Evolutionary conservation across 2,113 vertebrate genomes (phyloP).

Genomic region (Potamarius usumacintae): DNA sequence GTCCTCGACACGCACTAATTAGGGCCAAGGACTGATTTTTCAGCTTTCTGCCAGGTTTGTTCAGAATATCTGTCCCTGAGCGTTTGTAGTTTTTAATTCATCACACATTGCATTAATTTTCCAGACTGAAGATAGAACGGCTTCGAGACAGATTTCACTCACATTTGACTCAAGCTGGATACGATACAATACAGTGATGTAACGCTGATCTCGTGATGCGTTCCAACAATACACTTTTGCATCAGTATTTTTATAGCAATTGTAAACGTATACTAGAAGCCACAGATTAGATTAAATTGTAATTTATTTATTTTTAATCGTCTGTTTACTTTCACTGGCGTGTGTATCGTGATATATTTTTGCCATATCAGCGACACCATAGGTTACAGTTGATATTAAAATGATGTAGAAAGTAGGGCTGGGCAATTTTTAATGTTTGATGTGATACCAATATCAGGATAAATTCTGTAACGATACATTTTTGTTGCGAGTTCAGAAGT

Average conservation of each 20-base stretch:
- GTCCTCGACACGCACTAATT: constrained; percentile 1
- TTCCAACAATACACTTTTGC: not conserved
- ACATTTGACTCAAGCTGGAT: not conserved
- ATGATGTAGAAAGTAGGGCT: not conserved
- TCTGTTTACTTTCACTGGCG: not conserved
- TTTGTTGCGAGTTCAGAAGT: not conserved
- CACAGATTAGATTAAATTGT: not conserved
- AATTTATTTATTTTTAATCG: too few species aligned
- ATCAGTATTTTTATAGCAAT: not conserved
- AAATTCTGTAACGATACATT: not conserved
- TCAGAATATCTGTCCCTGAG: not conserved
- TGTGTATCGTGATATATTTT: not conserved
- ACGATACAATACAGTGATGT: not conserved
- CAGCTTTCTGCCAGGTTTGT: not conserved
- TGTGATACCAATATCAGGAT: not conserved
- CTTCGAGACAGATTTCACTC: not conserved
- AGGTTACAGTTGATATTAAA: not conserved
- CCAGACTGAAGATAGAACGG: not conserved
- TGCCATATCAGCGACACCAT: not conserved
- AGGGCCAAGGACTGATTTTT: constrained; percentile 3
- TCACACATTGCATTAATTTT: constrained; percentile 13
- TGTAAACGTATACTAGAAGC: not conserved
- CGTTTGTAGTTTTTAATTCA: not conserved
- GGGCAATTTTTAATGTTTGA: not conserved
- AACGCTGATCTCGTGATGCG: not conserved